Base-by-base conservation (phyloP, 1,140 invertebrate species). In the Solenopsis invicta region DNA sequence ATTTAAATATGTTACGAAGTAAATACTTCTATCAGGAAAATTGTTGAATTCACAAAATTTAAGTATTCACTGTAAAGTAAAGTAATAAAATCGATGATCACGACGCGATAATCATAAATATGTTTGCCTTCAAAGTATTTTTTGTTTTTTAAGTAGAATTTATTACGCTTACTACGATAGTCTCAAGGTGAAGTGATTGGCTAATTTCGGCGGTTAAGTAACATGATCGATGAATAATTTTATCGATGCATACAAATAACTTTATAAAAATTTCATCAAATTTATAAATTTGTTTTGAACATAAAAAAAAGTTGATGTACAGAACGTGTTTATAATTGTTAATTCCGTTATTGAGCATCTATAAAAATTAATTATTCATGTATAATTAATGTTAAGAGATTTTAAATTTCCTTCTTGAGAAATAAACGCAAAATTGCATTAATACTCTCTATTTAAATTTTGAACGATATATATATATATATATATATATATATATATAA, bases 171-270 rank as follows among this genome's bases (percentile, higher is more conserved):
- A 54, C 56, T 77, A 29, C 41, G 61, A 71, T 80, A 21, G n/a
- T 80, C 54, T 66, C 88, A 82, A 90, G 89, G 76, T 81, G 54
- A 90, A 56, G 50, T 24, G 56, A 88, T 84, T 41, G 76, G 59
- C 64, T 71, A 81, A 90, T 87, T 90, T 85, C 50, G 85, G 77
- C 56, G 89, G 24, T 89, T 85, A 77, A 59, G 67, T 84, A 89
- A 89, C 34, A 29, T 52, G 13, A 18, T 34, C 37, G 21, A 71
- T 48, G 24, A 29, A 59, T 12, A 82, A 74, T 24, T 82, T 61
- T n/a, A 61, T 29, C 16, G 18, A 21, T 37, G 50, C 4, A 50
- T 18, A 2, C 24, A 56, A 24, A 9, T 4, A 4, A 29, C 21
- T 56, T 56, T 21, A 10, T 71, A 34, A 34, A 37, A 41, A 69